A percentile compares a stretch with the other conserved stretches of the same genome.
phyloP scores from a whole-genome alignment of 2,797 vertebrate species.

The Todus mexicanus region DNA sequence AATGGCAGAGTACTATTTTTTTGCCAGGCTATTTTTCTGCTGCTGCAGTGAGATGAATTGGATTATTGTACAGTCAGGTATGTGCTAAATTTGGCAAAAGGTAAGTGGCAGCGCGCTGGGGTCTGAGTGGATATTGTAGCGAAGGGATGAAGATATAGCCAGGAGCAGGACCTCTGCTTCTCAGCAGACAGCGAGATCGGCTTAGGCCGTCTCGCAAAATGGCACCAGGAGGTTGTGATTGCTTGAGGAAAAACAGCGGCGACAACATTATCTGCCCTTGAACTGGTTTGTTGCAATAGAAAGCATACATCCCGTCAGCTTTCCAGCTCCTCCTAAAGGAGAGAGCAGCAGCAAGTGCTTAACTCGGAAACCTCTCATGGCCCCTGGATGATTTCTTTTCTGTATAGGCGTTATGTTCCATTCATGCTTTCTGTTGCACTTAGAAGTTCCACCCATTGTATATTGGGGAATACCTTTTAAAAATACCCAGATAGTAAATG shows the following conservation, averaged over 20 bases:
- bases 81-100: slow-evolving; percentile 27
- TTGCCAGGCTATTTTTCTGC: slow-evolving; percentile 3
- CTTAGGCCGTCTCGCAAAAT: neutral
- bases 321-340: neutral
- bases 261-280: neutral
- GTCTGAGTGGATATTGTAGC: neutral
- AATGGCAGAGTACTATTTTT: neutral
- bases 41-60: slow-evolving; percentile 17
- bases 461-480: neutral
- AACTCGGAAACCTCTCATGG: neutral
- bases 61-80: slow-evolving; percentile 40
- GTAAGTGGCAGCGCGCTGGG: neutral
- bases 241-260: neutral
- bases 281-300: neutral
- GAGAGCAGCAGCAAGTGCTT: neutral
- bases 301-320: neutral
- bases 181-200: neutral
- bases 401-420: accelerated
- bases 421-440: neutral
- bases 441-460: neutral
- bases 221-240: neutral
- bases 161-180: neutral
- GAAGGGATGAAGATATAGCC: neutral
- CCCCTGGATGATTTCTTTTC: neutral
- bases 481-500: neutral